Percentiles rank a stretch among this genome's conserved stretches.
These are phyloP conservation scores for Drosophila planitibia DNA, from an alignment of 2,888 invertebrate species.

Conservation along the genomic window DNA sequence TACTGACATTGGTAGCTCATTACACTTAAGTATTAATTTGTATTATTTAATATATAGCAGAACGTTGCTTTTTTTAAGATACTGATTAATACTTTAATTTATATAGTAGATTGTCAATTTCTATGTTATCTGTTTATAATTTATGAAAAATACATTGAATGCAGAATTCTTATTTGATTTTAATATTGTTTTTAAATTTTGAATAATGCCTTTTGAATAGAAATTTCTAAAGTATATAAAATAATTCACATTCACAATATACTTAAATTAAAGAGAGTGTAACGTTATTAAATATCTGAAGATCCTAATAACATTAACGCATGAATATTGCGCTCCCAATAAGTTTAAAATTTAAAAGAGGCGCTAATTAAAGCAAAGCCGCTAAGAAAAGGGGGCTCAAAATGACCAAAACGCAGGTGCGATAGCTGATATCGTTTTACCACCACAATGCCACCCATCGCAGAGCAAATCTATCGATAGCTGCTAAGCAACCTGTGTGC, in stretches of 20 bases:
- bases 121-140: not conserved
- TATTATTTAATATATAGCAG: no score
- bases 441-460: constrained; percentile 11
- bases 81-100: not conserved
- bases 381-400: constrained; percentile 20
- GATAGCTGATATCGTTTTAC: constrained; percentile 20
- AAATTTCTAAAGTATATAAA: not conserved
- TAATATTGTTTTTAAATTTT: not conserved
- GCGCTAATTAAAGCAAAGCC: constrained; percentile 2
- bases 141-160: not conserved
- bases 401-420: not conserved
- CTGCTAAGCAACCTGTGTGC: constrained; percentile 45
- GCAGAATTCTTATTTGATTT: not conserved
- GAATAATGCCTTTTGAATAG: not conserved
- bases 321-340: not conserved
- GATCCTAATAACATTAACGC: not conserved
- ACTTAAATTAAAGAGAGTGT: not conserved
- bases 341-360: not conserved
- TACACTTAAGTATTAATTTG: not conserved
- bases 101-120: not conserved
- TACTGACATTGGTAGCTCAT: constrained; percentile 1
- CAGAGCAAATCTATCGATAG: constrained; percentile 37
- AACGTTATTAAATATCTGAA: not conserved
- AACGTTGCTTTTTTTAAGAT: not conserved
- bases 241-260: not conserved